Evolutionary conservation across 2,888 invertebrate species (phyloP).

Genomic region (Ischnus inquisitorius): DNA sequence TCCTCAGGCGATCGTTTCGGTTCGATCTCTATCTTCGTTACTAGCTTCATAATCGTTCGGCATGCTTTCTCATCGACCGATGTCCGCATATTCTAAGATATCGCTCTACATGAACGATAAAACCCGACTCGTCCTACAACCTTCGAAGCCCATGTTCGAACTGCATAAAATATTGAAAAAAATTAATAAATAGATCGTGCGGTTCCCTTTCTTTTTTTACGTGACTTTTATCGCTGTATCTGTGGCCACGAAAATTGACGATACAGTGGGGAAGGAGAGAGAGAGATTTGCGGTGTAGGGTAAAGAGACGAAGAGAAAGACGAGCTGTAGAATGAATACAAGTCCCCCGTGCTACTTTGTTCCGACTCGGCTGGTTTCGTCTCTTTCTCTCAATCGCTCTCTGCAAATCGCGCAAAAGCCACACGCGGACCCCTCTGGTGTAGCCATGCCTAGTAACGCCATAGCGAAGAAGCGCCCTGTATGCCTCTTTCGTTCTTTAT

Average conservation of each 20-base stretch:
- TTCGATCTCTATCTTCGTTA: constrained; percentile 66
- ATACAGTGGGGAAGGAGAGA: not conserved
- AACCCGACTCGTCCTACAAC: constrained; percentile 21
- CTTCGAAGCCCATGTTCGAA: not conserved
- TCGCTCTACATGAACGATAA: constrained; percentile 30
- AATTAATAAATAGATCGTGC: not conserved
- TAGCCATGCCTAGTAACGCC: not conserved
- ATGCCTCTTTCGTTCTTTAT: constrained; percentile 61
- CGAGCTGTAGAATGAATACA: constrained; percentile 62
- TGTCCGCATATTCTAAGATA: constrained; percentile 15
- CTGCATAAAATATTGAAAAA: not conserved
- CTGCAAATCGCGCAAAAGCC: constrained; percentile 67
- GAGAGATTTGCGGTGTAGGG: constrained; percentile 37
- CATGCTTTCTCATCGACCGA: constrained; percentile 21
- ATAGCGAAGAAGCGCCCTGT: constrained; percentile 6
- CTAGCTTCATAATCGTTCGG: constrained; percentile 30
- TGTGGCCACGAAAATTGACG: not conserved
- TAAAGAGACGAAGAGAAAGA: constrained; percentile 56
- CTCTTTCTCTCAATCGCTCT: constrained; percentile 56
- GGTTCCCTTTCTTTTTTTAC: not conserved
- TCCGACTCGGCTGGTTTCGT: constrained; percentile 58
- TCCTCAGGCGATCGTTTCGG: constrained; percentile 62
- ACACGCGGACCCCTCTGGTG: constrained; percentile 61
- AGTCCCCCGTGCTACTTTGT: constrained; percentile 66
- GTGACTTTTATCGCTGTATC: constrained; percentile 1